phyloP scores from a whole-genome alignment of 2,797 vertebrate genomes.

The Tangara arthus region DNA sequence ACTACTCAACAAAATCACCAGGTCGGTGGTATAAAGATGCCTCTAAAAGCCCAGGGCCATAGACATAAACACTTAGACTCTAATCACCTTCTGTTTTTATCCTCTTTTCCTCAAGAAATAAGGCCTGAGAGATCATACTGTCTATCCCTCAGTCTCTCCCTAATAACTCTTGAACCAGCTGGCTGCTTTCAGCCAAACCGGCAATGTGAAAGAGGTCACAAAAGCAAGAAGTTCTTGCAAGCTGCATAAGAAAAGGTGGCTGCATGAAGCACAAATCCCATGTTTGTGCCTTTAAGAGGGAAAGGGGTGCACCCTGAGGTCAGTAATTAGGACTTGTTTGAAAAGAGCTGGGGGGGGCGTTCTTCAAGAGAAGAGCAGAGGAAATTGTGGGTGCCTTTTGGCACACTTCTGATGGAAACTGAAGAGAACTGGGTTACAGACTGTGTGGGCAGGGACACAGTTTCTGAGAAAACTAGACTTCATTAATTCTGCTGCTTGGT shows the following conservation, averaged over 20 bases:
- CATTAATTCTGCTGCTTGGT: not conserved
- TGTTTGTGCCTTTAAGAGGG: not conserved
- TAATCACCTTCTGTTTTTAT: not conserved
- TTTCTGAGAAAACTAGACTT: slow-evolving; percentile 16
- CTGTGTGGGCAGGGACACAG: not conserved
- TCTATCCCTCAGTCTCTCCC: not conserved
- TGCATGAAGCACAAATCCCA: not conserved
- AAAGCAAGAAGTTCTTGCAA: not conserved
- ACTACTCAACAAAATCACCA: not conserved
- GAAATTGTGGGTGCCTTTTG: not conserved
- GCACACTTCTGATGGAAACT: not conserved
- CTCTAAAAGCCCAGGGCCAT: not conserved
- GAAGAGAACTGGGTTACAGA: slow-evolving; percentile 9
- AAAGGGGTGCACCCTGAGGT: not conserved
- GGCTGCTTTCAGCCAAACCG: not conserved
- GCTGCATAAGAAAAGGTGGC: not conserved
- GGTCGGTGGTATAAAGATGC: not conserved
- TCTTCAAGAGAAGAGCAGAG: not conserved
- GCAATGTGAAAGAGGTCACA: not conserved
- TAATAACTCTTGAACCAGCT: not conserved
- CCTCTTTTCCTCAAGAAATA: slow-evolving; percentile 6
- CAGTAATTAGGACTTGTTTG: not conserved
- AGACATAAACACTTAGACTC: not conserved
- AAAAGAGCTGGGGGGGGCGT: not conserved
- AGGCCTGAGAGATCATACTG: not conserved